Evolutionary conservation across 1,140 invertebrate species (phyloP).

Genomic region (Drosophila parabipectinata): DNA sequence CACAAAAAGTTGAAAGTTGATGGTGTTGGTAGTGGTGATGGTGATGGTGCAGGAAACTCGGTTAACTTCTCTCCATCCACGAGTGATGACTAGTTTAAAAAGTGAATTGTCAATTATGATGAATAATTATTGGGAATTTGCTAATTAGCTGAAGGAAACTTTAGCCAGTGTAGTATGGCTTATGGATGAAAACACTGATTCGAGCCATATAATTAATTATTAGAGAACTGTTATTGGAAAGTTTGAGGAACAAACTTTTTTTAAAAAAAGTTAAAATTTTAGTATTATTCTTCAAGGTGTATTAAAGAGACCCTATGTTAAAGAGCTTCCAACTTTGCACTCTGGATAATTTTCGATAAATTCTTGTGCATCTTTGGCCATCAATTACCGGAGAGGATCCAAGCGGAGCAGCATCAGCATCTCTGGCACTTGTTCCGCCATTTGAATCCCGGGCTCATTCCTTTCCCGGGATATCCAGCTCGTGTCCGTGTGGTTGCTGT

Average conservation of each 20-base stretch:
- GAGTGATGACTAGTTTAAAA: constrained; percentile 45
- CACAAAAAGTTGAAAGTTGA: constrained; percentile 61
- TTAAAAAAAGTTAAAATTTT: background rate
- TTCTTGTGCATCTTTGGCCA: constrained; percentile 39
- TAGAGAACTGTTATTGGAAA: background rate
- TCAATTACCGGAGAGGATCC: constrained; percentile 25
- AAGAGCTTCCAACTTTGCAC: background rate
- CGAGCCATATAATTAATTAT: constrained; percentile 20
- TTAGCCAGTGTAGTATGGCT: constrained; percentile 2
- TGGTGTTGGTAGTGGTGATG: constrained; percentile 15
- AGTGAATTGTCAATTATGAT: constrained; percentile 55
- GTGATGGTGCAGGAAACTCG: background rate
- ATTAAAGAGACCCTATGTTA: background rate
- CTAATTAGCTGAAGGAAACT: constrained; percentile 38
- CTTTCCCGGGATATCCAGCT: background rate
- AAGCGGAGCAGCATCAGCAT: constrained; percentile 29
- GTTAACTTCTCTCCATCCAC: constrained; percentile 7
- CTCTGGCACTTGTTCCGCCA: constrained; percentile 50
- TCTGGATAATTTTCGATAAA: constrained; percentile 15
- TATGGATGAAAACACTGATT: constrained; percentile 1
- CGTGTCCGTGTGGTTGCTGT: constrained; percentile 25
- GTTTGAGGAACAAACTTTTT: background rate
- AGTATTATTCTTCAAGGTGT: background rate
- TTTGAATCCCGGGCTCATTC: constrained; percentile 39
- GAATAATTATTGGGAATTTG: constrained; percentile 40